Evolutionary conservation across 1,140 invertebrate genomes (phyloP).

Genomic region (Steinernema khuongi): DNA sequence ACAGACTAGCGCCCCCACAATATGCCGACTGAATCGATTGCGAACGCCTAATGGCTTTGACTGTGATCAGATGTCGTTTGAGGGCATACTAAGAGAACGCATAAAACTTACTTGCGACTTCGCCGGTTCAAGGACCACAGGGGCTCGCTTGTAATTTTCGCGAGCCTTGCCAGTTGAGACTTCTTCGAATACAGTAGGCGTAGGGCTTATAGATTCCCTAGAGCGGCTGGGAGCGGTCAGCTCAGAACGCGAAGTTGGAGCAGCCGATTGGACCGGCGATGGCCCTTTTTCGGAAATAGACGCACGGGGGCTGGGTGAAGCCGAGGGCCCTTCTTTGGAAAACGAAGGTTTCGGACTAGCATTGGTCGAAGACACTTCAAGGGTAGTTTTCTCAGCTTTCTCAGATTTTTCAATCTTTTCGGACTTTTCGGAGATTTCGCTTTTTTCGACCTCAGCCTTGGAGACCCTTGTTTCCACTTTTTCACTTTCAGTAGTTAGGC

Average conservation of each 20-base stretch:
- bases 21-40: constrained; percentile 14
- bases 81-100: constrained; percentile 2
- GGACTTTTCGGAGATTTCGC: too few relatives aligned
- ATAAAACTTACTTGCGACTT: constrained; percentile 47
- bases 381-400: too few relatives aligned
- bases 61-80: too few relatives aligned
- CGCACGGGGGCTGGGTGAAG: not conserved
- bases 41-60: too few relatives aligned
- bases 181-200: constrained; percentile 12
- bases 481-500: not conserved
- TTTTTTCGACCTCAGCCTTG: constrained; percentile 22
- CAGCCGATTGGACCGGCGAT: not conserved
- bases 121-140: constrained; percentile 48
- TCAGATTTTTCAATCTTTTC: too few relatives aligned
- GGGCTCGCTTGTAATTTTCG: constrained; percentile 40
- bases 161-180: not conserved
- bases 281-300: not conserved
- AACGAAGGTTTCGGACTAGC: not conserved
- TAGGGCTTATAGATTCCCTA: constrained; percentile 11
- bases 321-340: constrained; percentile 1
- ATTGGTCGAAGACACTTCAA: not conserved
- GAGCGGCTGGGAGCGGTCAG: not conserved
- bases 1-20: constrained; percentile 15
- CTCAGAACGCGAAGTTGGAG: constrained; percentile 6
- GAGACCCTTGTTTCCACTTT: constrained; percentile 18